phyloP scores from a whole-genome alignment of 1,140 invertebrate genomes.

The Oryctes rhinoceros region DNA sequence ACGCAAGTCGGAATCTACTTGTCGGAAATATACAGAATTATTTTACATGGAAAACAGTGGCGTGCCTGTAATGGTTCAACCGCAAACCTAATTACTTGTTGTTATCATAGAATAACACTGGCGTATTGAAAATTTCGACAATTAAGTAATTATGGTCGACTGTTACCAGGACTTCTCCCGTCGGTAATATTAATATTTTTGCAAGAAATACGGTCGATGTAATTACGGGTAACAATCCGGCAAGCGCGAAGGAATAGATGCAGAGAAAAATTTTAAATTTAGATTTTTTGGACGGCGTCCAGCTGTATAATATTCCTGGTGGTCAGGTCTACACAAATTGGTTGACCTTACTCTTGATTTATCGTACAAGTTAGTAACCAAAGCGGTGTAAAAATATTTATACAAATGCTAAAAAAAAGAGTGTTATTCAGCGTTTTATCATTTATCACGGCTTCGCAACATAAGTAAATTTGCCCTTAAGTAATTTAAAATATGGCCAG shows the following conservation, averaged over 20 bases:
- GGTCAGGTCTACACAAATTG: background rate
- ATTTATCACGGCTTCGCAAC: background rate
- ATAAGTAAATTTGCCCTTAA: background rate
- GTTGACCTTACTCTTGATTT: constrained; percentile 11
- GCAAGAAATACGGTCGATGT: too few species aligned
- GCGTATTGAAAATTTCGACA: too few species aligned
- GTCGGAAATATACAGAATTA: too few species aligned
- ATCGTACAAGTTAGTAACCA: background rate
- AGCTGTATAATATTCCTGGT: constrained; percentile 9
- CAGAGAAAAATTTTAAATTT: background rate
- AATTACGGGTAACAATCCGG: too few species aligned
- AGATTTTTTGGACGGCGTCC: constrained; percentile 8
- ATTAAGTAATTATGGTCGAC: too few species aligned
- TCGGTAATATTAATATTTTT: too few species aligned
- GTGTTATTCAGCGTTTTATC: background rate
- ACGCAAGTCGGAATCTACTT: too few species aligned
- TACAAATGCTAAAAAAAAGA: background rate
- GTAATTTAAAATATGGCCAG: background rate
- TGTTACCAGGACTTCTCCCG: too few species aligned
- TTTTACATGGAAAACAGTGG: too few species aligned
- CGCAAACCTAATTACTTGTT: too few species aligned
- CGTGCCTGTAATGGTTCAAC: too few species aligned
- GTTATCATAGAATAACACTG: too few species aligned
- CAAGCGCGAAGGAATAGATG: background rate
- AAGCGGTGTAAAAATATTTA: background rate